Base-by-base conservation (phyloP, 2,797 vertebrate species). In the Smutsia gigantea region DNA sequence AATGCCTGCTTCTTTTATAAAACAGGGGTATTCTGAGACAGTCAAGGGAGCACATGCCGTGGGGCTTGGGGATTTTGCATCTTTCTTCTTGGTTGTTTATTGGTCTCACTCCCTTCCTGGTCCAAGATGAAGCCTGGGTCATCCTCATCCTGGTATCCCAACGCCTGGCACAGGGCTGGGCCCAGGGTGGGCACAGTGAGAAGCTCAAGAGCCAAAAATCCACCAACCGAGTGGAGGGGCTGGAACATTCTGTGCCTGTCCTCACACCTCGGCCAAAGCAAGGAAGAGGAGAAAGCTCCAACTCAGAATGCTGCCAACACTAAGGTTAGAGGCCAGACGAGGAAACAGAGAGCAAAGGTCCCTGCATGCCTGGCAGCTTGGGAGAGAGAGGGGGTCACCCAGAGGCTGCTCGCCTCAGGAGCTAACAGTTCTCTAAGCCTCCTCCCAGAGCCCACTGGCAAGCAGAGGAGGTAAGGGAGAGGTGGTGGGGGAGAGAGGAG, bases 181-280 rank as follows among this genome's bases (percentile, higher is more conserved):
- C 18, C 51, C 57, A 0, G 0, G 4, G 55, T 7, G 79, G 49
- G n/a, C 53, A 15, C 4, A 0, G 1, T 29, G 59, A 31, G 57
- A 59, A 75, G 37, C 25, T 75, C 29, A 3, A 25, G 61, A 93
- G n/a, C 86, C 57, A 86, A 71, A 84, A 75, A 25, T 2, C 61
- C 27, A 34, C 5, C 0, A 0, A 29, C 6, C 53, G 31, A 79
- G 21, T 12, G 39, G 66, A 37, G 23, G 27, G 14, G 5, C 51
- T 19, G 59, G 77, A 71, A 93, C 34, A 31, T 6, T 21, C 53
- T 42, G 63, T 25, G 25, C 2, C 74, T 5, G 0, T 31, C 39
- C 12, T 46, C 53, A 10, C 1, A 31, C 0, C 14, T 39, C 71
- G n/a, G 39, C 55, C 42, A 61, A 42, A 21, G 57, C 4, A 23